Conservation (phyloP, 2,113 vertebrate genomes). For the Leucopsar rothschildi region DNA sequence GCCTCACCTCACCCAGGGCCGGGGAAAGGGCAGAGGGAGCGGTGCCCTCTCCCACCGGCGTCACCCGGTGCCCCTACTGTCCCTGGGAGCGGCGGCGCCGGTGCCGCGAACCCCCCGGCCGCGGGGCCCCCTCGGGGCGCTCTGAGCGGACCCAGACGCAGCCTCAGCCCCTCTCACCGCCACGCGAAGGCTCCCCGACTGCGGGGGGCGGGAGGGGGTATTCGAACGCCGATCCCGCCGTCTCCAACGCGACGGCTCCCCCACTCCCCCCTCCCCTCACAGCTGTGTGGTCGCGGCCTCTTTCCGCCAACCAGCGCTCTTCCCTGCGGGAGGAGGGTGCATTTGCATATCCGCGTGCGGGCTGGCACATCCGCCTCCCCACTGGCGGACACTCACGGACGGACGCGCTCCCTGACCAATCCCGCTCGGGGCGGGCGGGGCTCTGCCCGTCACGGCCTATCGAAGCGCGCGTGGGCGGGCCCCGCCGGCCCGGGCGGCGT, state of each 20-base stretch:
- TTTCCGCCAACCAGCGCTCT: not conserved
- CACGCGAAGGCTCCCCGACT: not conserved
- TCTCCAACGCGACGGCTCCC: not conserved
- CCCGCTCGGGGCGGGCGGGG: rapidly evolving
- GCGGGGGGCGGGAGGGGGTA: rapidly evolving
- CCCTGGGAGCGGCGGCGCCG: not conserved
- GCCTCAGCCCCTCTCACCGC: not conserved
- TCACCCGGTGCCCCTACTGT: not conserved
- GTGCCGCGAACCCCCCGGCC: no score
- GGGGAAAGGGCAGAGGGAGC: not conserved
- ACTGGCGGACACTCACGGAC: not conserved
- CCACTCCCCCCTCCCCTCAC: not conserved
- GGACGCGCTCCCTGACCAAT: rapidly evolving
- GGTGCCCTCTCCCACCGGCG: not conserved
- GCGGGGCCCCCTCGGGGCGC: not conserved
- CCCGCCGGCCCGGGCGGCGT: not conserved
- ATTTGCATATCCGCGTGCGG: constrained; percentile 21
- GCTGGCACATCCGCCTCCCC: rapidly evolving
- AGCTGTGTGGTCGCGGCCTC: not conserved
- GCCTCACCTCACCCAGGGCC: not conserved
- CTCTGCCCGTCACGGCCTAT: not conserved
- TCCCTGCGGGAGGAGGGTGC: not conserved
- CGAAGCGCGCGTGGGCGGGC: not conserved
- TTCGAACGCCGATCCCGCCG: rapidly evolving
- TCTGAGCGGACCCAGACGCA: not conserved